These are phyloP conservation scores for Agonopterix heracliana DNA, from an alignment of 2,888 invertebrate species.

Conservation along the genomic window DNA sequence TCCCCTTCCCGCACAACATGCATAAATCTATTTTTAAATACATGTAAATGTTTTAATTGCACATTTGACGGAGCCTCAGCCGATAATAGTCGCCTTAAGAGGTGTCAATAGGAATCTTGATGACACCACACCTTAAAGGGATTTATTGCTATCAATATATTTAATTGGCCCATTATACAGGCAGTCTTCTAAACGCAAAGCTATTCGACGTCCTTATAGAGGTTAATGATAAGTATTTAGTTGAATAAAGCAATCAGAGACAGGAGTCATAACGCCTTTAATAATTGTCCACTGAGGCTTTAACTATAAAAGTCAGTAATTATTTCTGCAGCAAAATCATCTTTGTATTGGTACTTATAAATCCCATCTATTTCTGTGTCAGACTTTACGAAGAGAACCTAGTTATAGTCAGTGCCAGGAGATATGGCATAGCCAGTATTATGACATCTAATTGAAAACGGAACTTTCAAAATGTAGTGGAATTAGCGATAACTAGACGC, in stretches of 20 bases:
- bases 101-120: conserved; percentile 31
- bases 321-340: too few species aligned
- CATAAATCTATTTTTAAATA: neutral
- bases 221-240: conserved; percentile 2
- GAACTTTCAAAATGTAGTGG: too few species aligned
- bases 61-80: conserved; percentile 16
- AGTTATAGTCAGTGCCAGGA: too few species aligned
- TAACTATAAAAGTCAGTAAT: too few species aligned
- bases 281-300: neutral
- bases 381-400: too few species aligned
- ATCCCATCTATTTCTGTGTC: too few species aligned
- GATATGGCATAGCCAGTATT: too few species aligned
- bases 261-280: neutral
- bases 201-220: conserved; percentile 8
- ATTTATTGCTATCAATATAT: conserved; percentile 46
- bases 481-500: too few species aligned
- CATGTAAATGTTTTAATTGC: conserved; percentile 15
- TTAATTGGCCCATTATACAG: conserved; percentile 37
- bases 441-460: too few species aligned
- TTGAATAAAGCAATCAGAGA: conserved; percentile 1
- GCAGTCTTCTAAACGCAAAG: neutral
- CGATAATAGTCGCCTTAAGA: conserved; percentile 28
- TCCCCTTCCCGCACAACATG: too few species aligned
- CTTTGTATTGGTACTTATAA: too few species aligned
- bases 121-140: conserved; percentile 32